Evolutionary conservation across 2,888 invertebrate species (phyloP).

Genomic region (Eristalinus aeneus): DNA sequence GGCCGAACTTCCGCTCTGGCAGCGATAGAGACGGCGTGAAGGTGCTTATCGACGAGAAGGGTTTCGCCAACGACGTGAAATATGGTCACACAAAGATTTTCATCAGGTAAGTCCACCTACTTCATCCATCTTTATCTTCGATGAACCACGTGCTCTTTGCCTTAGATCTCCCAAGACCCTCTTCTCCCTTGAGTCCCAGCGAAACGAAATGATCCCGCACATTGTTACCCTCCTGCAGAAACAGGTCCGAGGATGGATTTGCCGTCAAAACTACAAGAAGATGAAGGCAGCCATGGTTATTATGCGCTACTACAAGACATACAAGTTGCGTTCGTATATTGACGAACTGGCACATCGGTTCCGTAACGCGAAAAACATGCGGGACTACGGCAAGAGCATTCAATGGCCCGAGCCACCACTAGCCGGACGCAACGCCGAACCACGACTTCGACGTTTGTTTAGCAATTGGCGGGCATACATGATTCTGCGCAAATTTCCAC

Average conservation of each 20-base stretch:
- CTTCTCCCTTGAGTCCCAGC: constrained; percentile 92
- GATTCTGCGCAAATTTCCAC: constrained; percentile 90
- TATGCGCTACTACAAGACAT: constrained; percentile 88
- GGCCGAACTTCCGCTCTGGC: constrained; percentile 95
- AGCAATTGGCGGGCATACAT: constrained; percentile 94
- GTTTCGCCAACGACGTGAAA: constrained; percentile 91
- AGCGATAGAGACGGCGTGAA: constrained; percentile 91
- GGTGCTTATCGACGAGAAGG: constrained; percentile 90
- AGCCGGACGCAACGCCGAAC: constrained; percentile 84
- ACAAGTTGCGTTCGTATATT: constrained; percentile 89
- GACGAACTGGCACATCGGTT: constrained; percentile 85
- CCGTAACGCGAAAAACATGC: constrained; percentile 84
- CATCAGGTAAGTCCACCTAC: constrained; percentile 84
- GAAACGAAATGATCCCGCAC: constrained; percentile 93
- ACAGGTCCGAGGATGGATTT: constrained; percentile 93
- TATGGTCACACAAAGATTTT: constrained; percentile 98
- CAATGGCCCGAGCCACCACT: constrained; percentile 92
- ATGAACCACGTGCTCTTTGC: not conserved
- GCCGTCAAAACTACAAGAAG: constrained; percentile 89
- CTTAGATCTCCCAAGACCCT: constrained; percentile 90
- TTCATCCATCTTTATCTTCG: too few relatives aligned
- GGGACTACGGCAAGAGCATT: constrained; percentile 89
- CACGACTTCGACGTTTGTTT: constrained; percentile 84
- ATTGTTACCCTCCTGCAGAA: constrained; percentile 97
- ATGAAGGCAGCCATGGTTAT: constrained; percentile 93